These are phyloP conservation scores for Mellilla xanthometata DNA, from an alignment of 2,888 invertebrate species.

Conservation along the genomic window DNA sequence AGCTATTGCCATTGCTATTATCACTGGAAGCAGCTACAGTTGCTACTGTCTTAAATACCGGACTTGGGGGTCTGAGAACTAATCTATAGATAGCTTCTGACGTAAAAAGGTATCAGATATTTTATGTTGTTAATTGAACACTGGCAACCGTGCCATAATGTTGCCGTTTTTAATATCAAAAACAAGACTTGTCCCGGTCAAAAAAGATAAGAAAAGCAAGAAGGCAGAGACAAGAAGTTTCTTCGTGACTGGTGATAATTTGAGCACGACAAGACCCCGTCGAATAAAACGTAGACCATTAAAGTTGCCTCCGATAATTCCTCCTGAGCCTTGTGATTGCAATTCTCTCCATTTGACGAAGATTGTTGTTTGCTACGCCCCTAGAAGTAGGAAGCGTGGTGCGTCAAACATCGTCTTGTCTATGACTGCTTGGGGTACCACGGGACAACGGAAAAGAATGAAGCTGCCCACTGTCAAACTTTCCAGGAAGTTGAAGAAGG, in stretches of 20 bases:
- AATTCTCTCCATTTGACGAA: conserved; percentile 61
- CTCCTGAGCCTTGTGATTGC: conserved; percentile 56
- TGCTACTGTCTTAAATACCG: too few species aligned
- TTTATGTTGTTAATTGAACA: conserved; percentile 19
- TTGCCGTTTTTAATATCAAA: conserved; percentile 70
- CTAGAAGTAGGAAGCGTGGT: conserved; percentile 59
- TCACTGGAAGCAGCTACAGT: too few species aligned
- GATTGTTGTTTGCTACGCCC: conserved; percentile 61
- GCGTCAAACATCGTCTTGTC: conserved; percentile 62
- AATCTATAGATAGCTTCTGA: too few species aligned
- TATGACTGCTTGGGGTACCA: conserved; percentile 58
- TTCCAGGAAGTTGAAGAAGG: conserved; percentile 47
- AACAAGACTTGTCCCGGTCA: conserved; percentile 58
- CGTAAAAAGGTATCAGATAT: too few species aligned
- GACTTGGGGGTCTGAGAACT: too few species aligned
- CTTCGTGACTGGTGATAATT: conserved; percentile 52
- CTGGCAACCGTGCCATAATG: conserved; percentile 39
- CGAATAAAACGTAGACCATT: conserved; percentile 45
- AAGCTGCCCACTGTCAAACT: conserved; percentile 56
- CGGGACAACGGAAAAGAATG: conserved; percentile 60
- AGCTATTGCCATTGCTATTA: too few species aligned
- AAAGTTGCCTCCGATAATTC: conserved; percentile 40
- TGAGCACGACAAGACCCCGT: conserved; percentile 44
- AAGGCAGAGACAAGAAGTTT: conserved; percentile 54
- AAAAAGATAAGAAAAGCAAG: conserved; percentile 37